Percentiles rank a stretch among this genome's conserved stretches.
Conservation (phyloP, 2,888 invertebrate species). For the Nycteola revayana region DNA sequence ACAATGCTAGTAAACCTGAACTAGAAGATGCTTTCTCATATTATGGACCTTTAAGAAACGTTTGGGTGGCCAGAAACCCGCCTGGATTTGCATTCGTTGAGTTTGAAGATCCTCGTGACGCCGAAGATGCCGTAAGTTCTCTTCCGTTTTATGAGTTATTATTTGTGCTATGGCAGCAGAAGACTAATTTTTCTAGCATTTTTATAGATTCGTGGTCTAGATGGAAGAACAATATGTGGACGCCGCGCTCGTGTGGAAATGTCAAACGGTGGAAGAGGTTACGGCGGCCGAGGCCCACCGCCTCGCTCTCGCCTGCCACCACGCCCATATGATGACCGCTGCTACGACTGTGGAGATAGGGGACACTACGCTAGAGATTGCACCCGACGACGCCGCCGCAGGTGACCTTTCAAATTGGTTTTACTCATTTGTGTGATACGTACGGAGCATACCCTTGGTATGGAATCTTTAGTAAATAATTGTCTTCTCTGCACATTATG, state of each 20-base stretch:
- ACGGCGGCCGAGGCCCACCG: conserved; percentile 81
- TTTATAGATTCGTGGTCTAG: conserved; percentile 80
- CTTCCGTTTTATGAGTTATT: neutral
- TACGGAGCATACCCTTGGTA: conserved; percentile 26
- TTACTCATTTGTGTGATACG: conserved; percentile 12
- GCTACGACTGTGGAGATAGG: conserved; percentile 96
- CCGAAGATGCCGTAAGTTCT: conserved; percentile 91
- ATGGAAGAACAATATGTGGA: conserved; percentile 93
- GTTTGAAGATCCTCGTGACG: conserved; percentile 95
- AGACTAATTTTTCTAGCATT: conserved; percentile 2
- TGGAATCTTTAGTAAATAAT: conserved; percentile 58
- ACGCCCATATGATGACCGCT: conserved; percentile 94
- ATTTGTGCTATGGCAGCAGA: too few relatives aligned
- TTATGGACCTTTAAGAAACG: conserved; percentile 95
- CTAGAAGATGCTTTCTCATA: conserved; percentile 96
- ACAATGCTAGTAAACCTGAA: conserved; percentile 95
- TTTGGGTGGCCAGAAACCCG: conserved; percentile 98
- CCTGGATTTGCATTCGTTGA: conserved; percentile 98
- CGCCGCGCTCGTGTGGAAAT: conserved; percentile 95
- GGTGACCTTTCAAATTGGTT: conserved; percentile 45
- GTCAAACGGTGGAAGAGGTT: conserved; percentile 90
- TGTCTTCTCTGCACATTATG: neutral
- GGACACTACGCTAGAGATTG: conserved; percentile 97
- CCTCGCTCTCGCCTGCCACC: conserved; percentile 84
- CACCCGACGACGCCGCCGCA: conserved; percentile 85